Percentiles rank a stretch among this genome's conserved stretches.
Evolutionary conservation across 2,113 vertebrate genomes (phyloP).

Genomic region (Edolisoma coerulescens): DNA sequence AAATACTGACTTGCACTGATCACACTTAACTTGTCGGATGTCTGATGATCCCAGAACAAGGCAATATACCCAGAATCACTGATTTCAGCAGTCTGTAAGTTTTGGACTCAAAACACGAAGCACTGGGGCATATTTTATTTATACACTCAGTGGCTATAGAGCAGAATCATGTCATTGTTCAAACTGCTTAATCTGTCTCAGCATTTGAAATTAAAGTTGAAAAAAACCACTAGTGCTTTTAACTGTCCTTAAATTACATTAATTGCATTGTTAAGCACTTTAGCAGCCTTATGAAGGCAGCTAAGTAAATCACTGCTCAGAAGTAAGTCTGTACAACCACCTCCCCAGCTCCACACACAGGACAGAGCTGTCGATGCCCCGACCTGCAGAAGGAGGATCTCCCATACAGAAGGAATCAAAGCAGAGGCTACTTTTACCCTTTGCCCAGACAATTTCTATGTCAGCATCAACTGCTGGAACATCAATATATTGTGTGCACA

Average conservation of each 20-base stretch:
- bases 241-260: constrained; percentile 56
- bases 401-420: neutral
- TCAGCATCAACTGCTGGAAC: neutral
- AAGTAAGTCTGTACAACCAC: neutral
- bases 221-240: constrained; percentile 52
- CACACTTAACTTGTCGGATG: neutral
- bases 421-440: neutral
- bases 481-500: neutral
- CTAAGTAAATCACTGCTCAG: constrained; percentile 22
- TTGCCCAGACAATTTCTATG: neutral
- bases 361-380: neutral
- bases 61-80: neutral
- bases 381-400: neutral
- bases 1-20: neutral
- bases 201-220: constrained; percentile 51
- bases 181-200: constrained; percentile 34
- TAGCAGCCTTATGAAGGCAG: constrained; percentile 35
- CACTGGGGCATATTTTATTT: neutral
- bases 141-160: neutral
- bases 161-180: neutral
- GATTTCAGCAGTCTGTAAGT: neutral
- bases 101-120: neutral
- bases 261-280: constrained; percentile 46
- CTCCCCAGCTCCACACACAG: neutral
- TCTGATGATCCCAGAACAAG: neutral